These are phyloP conservation scores for Mandrillus leucophaeus DNA, from an alignment of 2,113 vertebrate species.

Conservation along the genomic window DNA sequence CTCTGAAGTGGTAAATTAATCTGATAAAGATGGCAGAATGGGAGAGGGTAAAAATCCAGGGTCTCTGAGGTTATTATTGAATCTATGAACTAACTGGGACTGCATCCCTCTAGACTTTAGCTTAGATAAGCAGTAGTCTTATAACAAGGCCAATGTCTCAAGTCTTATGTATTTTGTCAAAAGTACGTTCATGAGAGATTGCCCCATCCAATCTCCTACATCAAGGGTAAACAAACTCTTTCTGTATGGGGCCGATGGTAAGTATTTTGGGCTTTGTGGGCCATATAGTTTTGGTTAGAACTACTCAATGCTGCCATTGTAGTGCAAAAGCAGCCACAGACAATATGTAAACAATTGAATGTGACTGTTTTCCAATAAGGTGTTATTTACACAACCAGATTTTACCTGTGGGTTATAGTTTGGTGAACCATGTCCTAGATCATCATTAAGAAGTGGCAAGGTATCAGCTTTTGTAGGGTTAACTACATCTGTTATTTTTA, in stretches of 20 bases:
- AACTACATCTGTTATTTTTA: conserved; percentile 9
- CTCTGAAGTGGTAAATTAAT: not conserved
- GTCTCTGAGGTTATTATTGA: not conserved
- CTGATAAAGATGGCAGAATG: not conserved
- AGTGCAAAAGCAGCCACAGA: not conserved
- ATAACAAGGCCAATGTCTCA: not conserved
- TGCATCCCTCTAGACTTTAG: not conserved
- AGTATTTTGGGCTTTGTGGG: not conserved
- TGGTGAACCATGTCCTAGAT: not conserved
- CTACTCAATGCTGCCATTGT: not conserved
- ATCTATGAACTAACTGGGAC: not conserved
- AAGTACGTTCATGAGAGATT: not conserved
- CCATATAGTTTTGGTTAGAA: not conserved
- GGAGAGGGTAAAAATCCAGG: not conserved
- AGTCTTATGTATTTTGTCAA: not conserved
- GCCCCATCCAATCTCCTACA: not conserved
- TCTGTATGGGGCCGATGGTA: not conserved
- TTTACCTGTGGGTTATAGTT: not conserved
- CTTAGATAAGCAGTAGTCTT: not conserved
- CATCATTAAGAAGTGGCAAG: not conserved
- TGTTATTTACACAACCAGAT: not conserved
- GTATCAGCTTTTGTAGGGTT: not conserved
- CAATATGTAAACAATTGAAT: not conserved
- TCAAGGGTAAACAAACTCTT: not conserved
- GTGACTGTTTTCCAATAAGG: not conserved